Evolutionary conservation across 2,888 invertebrate genomes (phyloP), one percentile per base, ranked within the genome.

Genomic region (Acanthosoma haemorrhoidale): DNA sequence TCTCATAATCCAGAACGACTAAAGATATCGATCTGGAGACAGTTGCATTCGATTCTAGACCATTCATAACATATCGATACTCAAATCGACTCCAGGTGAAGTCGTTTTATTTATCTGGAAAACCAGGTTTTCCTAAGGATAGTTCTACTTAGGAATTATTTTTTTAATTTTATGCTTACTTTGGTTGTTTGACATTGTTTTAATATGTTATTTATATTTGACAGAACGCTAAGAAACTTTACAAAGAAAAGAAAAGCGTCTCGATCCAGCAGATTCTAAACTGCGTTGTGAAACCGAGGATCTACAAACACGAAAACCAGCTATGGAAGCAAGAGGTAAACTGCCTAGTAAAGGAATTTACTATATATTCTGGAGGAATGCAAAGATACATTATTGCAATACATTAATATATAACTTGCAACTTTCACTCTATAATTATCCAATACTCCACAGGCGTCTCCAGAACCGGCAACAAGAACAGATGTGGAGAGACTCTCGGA

Each of bases 401-500:
- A 60, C 2, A 32, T 9, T 4, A 25, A 15, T 59, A 25, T 32
- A 21, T n/a, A n/a, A n/a, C n/a, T n/a, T n/a, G n/a, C n/a, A n/a
- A n/a, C n/a, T n/a, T n/a, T n/a, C n/a, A n/a, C n/a, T n/a, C n/a
- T n/a, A 41, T 41, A 3, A 25, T 38, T 15, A 41, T n/a, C 25
- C 6, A 57, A 18, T 61, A 21, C 16, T 58, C 9, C 3, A 1
- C 11, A 91, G 85, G 94, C 97, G 75, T 97, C 97, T 0, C 94
- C 95, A 70, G 95, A 93, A 2, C 98, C 98, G 2, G 96, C 97
- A 1, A 98, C 98, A 0, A 85, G 98, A 64, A 83, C 95, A 76
- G 98, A 98, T 82, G 96, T 98, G 13, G 90, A 96, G 74, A 96
- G 95, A 81, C 84, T 99, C n/a, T 96, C 97, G 82, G 96, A 98